A percentile compares a stretch with the other conserved stretches of the same genome.
These are phyloP conservation scores for Saturnia japonica DNA, from an alignment of 2,888 invertebrate species.

Conservation along the genomic window DNA sequence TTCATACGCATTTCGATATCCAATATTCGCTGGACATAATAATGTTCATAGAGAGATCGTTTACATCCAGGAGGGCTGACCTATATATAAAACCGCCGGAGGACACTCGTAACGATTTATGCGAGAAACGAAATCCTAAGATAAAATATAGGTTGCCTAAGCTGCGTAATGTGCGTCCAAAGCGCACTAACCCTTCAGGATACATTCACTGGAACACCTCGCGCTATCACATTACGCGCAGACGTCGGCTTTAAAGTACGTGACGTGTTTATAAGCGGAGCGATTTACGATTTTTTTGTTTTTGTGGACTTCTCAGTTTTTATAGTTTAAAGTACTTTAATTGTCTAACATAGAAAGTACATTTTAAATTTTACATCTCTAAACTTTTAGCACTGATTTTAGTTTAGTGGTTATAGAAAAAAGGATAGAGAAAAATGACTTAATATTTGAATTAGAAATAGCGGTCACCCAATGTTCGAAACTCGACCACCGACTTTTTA, in stretches of 20 bases:
- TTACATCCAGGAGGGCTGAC: background rate
- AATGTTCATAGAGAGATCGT: constrained; percentile 9
- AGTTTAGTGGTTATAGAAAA: background rate
- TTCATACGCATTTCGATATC: background rate
- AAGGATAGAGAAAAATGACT: background rate
- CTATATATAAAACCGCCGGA: constrained; percentile 16
- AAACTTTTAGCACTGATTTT: background rate
- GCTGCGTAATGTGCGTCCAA: constrained; percentile 20
- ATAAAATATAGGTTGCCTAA: constrained; percentile 23
- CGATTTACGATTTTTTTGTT: constrained; percentile 3
- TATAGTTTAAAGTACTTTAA: too few relatives aligned
- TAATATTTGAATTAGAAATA: background rate
- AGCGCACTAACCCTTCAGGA: constrained; percentile 27
- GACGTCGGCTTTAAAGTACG: constrained; percentile 24
- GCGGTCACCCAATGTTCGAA: too few relatives aligned
- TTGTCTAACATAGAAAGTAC: too few relatives aligned
- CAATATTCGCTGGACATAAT: background rate
- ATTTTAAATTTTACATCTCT: background rate
- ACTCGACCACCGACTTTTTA: too few relatives aligned
- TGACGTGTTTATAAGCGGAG: constrained; percentile 1
- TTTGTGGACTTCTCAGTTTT: too few relatives aligned
- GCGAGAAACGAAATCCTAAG: constrained; percentile 21
- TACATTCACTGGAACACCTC: constrained; percentile 30
- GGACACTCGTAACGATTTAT: constrained; percentile 21
- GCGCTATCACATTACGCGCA: constrained; percentile 31